These are phyloP conservation scores for Calyptommatus sinebrachiatus DNA, from an alignment of 2,113 vertebrate genomes.

Conservation along the genomic window DNA sequence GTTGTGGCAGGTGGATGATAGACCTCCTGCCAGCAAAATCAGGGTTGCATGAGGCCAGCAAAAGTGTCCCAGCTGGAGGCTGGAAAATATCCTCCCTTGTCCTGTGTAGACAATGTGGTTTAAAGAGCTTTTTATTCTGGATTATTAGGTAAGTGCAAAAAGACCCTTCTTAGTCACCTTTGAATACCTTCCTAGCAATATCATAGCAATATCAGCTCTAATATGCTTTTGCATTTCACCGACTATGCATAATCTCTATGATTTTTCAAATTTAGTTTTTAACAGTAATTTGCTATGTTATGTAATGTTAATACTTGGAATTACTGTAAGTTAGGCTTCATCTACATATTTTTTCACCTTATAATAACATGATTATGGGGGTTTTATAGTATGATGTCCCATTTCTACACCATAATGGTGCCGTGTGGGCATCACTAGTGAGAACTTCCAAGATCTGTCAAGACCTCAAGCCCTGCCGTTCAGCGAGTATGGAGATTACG, in stretches of 20 bases:
- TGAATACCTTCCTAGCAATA: background rate
- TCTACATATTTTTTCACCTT: too few relatives aligned
- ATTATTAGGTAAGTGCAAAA: too few relatives aligned
- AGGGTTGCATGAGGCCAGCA: too few relatives aligned
- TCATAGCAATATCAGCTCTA: conserved; percentile 1
- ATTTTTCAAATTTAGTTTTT: background rate
- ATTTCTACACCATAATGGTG: too few relatives aligned
- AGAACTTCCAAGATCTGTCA: background rate
- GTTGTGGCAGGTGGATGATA: too few relatives aligned
- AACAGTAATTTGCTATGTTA: background rate
- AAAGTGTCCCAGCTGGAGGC: too few relatives aligned
- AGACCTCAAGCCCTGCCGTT: rapidly evolving
- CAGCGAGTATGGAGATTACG: background rate
- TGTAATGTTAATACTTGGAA: background rate
- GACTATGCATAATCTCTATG: background rate
- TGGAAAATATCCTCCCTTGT: too few relatives aligned
- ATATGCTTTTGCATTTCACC: background rate
- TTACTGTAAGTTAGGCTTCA: background rate
- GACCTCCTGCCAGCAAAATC: too few relatives aligned
- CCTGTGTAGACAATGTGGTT: too few relatives aligned
- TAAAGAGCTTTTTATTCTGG: too few relatives aligned
- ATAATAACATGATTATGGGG: too few relatives aligned
- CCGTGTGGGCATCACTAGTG: background rate
- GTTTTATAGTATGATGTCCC: too few relatives aligned
- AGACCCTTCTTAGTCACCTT: background rate